phyloP scores from a whole-genome alignment of 2,797 vertebrate species.

The Cheirogaleus major region DNA sequence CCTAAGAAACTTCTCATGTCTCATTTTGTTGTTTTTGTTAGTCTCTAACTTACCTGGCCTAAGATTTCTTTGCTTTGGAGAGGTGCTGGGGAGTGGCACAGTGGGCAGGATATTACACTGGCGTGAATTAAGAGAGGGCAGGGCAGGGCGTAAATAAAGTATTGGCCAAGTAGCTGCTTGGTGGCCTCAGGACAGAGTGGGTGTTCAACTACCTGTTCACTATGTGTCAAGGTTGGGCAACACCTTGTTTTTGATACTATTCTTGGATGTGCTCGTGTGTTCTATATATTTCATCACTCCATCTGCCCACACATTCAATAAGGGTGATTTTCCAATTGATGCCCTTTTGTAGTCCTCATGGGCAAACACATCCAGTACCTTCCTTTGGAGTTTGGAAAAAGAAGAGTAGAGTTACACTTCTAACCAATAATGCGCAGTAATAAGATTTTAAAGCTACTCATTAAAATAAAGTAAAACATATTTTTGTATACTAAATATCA shows the following conservation, averaged over 20 bases:
- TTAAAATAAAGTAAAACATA: neutral
- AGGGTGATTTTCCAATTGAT: neutral
- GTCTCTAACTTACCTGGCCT: neutral
- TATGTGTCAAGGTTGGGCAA: neutral
- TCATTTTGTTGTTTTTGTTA: neutral
- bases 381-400: neutral
- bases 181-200: conserved; percentile 68
- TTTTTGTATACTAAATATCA: neutral
- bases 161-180: conserved; percentile 59
- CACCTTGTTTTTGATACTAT: conserved; percentile 74
- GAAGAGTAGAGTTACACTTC: neutral
- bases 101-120: conserved; percentile 36
- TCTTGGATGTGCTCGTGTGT: conserved; percentile 50
- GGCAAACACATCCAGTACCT: neutral
- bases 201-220: conserved; percentile 58
- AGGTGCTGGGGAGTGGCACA: conserved; percentile 34
- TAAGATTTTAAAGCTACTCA: neutral
- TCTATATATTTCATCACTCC: neutral
- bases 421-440: neutral
- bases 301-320: neutral
- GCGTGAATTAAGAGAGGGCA: conserved; percentile 44
- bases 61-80: conserved; percentile 21
- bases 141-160: conserved; percentile 12
- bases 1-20: neutral
- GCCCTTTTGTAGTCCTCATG: neutral